Evolutionary conservation across 1,140 invertebrate genomes (phyloP).

Genomic region (Trachelipus rathkii): DNA sequence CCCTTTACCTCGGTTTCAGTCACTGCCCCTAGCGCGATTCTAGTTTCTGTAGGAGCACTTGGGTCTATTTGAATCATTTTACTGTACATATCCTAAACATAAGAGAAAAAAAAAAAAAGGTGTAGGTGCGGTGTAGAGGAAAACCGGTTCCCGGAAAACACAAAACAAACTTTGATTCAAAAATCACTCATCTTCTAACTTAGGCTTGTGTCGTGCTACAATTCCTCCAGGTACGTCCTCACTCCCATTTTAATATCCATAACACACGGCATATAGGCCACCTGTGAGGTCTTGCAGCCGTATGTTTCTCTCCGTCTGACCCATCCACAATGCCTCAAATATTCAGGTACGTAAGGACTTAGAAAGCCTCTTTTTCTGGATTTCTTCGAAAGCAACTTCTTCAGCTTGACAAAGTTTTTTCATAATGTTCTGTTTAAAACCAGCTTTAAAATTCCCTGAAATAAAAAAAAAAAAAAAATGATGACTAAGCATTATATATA

Average conservation of each 20-base stretch:
- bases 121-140: not conserved
- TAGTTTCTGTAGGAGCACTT: slow-evolving; percentile 82
- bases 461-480: not conserved
- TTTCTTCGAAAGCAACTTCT: slow-evolving; percentile 74
- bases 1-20: slow-evolving; percentile 75
- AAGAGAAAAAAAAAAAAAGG: slow-evolving; percentile 21
- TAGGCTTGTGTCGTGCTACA: slow-evolving; percentile 89
- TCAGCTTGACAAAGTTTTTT: slow-evolving; percentile 89
- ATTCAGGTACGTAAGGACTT: slow-evolving; percentile 82
- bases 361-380: slow-evolving; percentile 86
- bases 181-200: slow-evolving; percentile 68
- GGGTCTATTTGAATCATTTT: slow-evolving; percentile 96
- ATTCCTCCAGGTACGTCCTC: slow-evolving; percentile 86
- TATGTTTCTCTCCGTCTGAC: slow-evolving; percentile 50
- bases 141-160: not conserved
- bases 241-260: slow-evolving; percentile 97
- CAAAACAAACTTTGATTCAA: not conserved
- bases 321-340: slow-evolving; percentile 69
- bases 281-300: slow-evolving; percentile 88
- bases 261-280: slow-evolving; percentile 78
- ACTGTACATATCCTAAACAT: slow-evolving; percentile 82
- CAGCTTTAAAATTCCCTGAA: slow-evolving; percentile 83
- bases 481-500: too few species aligned
- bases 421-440: slow-evolving; percentile 82
- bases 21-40: slow-evolving; percentile 76